Base-by-base conservation (phyloP, 2,113 vertebrate species). In the Cololabis saira region DNA sequence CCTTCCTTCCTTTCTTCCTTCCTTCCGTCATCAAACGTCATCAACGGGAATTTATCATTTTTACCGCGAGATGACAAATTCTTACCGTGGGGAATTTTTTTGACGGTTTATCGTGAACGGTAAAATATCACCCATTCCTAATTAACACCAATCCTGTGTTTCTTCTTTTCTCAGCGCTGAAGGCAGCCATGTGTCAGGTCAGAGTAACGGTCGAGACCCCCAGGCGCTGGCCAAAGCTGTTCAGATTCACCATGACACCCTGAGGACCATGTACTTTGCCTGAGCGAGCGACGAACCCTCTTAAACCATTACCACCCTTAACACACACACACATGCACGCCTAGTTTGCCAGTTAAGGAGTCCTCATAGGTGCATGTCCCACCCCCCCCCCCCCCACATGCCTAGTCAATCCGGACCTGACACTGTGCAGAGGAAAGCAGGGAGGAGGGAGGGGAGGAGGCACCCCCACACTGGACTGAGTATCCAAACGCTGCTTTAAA, bases 221-320 rank as follows among this genome's bases (percentile, higher is more conserved):
- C 97, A 99, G 90, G 98, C 97, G 67, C 94, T 99, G 72, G 98
- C 98, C 85, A 99, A 99, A 95, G 98, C 98, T 66, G 98, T 99
- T 88, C 98, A 99, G 88, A 98, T 99, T 92, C 98, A 99, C 96
- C 98, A 99, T 78, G 98, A 99, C 94, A 99, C 98, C 93, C 96
- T 99, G 95, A 96, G 98, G 94, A 99, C 98, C 93, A 99, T 99
- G 98, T 99, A 99, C 94, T 99, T 99, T 87, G 98, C 98, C 93
- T 99, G 93, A 96, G 87, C 91, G 92, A 96, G 87, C 91, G 69
- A 45, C 76, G 57, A 65, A 37, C 68, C 50, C 43, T 66, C 33
- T 61, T 17, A 55, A 57, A 53, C 59, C 79, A 76, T 87, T 64
- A 22, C 67, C 91, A 71, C 71, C 71, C 61, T 52, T 43, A 62